Evolutionary conservation across 1,140 invertebrate genomes (phyloP), one percentile per base, ranked within the genome.

Genomic region (Drosophila santomea): DNA sequence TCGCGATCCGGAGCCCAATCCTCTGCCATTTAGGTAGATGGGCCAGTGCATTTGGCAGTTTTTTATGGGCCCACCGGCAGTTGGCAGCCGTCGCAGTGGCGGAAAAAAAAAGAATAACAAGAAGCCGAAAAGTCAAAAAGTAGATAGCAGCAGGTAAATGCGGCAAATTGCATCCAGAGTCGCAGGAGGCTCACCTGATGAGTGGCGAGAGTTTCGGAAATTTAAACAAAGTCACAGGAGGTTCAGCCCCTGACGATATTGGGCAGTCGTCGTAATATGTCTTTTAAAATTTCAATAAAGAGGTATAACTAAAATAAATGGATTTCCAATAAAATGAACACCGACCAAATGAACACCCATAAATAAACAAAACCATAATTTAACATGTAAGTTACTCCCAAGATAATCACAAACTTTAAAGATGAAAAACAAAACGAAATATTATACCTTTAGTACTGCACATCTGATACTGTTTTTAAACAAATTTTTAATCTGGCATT

Each of bases 21-120:
- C 60, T 23, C 41, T 35, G 67, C 73, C 82, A 71, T 83, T 73
- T 89, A 89, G 84, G 84, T 90, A 90, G 80, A 71, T 88, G 62
- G 76, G 47, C 84, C 63, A 54, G 28, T 83, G 74, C 64, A 78
- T 84, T 85, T 89, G 85, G 72, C 84, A 89, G 76, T 89, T 89
- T 89, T 89, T 89, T 89, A 89, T 78, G 43, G 45, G 67, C 78
- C 72, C 62, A 52, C 47, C 56, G 39, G 74, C 58, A 57, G 68
- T 59, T 81, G 78, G 61, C 61, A 82, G 63, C 43, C 55, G 52
- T 39, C n/a, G 23, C 12, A 51, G 48, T 39, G 44, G 44, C 57
- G 44, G 67, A 68, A 39, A 38, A 45, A 45, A 38, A 43, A 52
- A 43, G 45, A 10, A 64, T 32, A 66, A 44, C 47, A 68, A 66